phyloP scores from a whole-genome alignment of 2,888 invertebrate species.

The Ormyrus thymus region DNA sequence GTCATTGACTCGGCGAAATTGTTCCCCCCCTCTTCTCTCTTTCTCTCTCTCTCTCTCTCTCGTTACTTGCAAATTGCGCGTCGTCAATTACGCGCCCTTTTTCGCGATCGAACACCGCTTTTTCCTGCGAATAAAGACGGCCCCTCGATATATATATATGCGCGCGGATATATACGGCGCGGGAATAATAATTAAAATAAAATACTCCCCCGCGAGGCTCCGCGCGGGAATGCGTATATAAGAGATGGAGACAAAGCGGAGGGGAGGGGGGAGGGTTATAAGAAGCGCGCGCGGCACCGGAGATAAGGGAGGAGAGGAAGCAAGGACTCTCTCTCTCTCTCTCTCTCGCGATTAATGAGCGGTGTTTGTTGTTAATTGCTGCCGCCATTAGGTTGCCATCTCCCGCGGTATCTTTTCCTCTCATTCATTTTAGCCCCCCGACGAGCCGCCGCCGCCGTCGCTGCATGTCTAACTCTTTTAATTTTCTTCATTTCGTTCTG shows the following conservation, averaged over 20 bases:
- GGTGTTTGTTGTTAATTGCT: conserved; percentile 76
- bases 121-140: background rate
- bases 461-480: too few species aligned
- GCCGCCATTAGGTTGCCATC: conserved; percentile 74
- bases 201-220: conserved; percentile 23
- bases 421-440: conserved; percentile 26
- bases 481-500: too few species aligned
- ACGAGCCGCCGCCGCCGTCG: too few species aligned
- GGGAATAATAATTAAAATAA: conserved; percentile 52
- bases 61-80: conserved; percentile 30
- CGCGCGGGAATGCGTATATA: too few species aligned
- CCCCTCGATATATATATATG: conserved; percentile 4
- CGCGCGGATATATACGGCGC: background rate
- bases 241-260: background rate
- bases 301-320: conserved; percentile 60
- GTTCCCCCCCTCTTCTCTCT: background rate
- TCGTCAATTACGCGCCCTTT: conserved; percentile 32
- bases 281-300: background rate
- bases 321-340: conserved; percentile 66
- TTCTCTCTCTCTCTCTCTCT: conserved; percentile 32
- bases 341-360: conserved; percentile 75
- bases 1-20: conserved; percentile 17
- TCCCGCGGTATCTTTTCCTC: conserved; percentile 57
- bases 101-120: background rate
- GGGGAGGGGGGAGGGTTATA: background rate